Conservation (phyloP, 2,888 invertebrate genomes). For the Eugnorisma glareosa region DNA sequence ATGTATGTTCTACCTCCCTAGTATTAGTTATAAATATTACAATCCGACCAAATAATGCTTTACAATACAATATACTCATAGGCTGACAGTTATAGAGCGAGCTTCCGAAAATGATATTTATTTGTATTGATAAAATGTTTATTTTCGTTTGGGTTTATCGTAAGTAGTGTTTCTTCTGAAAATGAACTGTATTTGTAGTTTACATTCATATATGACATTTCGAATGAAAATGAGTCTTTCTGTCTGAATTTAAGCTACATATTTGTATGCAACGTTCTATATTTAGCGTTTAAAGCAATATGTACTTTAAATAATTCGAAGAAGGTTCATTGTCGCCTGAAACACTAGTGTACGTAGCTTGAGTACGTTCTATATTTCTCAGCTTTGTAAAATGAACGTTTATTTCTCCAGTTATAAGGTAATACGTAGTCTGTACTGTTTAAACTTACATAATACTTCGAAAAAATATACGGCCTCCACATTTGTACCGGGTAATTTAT, state of each 20-base stretch:
- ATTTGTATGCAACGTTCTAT: neutral
- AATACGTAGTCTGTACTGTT: constrained; percentile 23
- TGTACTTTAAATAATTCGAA: rapidly evolving
- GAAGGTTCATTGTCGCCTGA: neutral
- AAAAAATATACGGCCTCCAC: neutral
- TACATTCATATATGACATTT: neutral
- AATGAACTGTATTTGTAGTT: neutral
- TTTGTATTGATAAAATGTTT: neutral
- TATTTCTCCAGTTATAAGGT: constrained; percentile 20
- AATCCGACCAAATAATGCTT: constrained; percentile 72
- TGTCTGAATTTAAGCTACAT: neutral
- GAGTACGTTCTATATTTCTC: neutral
- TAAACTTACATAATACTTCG: constrained; percentile 33
- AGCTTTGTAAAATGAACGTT: neutral
- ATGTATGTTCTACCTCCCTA: constrained; percentile 66
- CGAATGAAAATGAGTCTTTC: neutral
- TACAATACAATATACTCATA: constrained; percentile 51
- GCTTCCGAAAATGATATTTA: neutral
- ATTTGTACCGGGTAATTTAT: neutral
- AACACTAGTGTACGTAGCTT: neutral
- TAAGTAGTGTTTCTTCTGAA: neutral
- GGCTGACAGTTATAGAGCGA: neutral
- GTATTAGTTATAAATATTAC: constrained; percentile 39
- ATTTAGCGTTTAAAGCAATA: neutral
- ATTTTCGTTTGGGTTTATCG: neutral